Base-by-base conservation (phyloP, 2,797 vertebrate genomes). In the Pangasius mekongensis region DNA sequence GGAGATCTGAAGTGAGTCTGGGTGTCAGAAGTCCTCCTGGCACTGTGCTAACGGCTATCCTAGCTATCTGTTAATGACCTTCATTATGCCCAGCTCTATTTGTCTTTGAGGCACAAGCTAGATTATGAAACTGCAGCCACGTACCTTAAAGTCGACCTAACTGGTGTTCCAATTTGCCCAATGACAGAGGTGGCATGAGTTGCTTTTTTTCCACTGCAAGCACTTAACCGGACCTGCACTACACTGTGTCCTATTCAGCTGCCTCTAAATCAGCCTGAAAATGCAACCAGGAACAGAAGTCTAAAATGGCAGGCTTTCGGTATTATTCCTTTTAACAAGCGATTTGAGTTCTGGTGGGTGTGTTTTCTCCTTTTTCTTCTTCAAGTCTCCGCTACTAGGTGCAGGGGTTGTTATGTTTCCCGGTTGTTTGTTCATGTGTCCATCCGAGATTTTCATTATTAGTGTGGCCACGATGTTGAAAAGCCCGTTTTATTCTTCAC, bases 41-140 rank as follows among this genome's bases (percentile, higher is more conserved):
- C 47, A 64, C 92, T 92, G 89, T 87, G 77, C 90, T 94, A 93
- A 93, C 91, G 93, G 91, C 90, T 90, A 91, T 95, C 94, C 94
- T 95, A 13, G 76, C 93, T 95, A 90, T 90, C 93, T 91, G 92
- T 93, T 95, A 95, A 96, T 95, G 91, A 94, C 94, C 92, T 94
- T 95, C 92, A 95, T 95, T 95, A 95, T 94, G 91, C 92, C 90
- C 89, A 93, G 92, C 92, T 93, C 91, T 91, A 91, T 94, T 93
- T 91, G 85, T 91, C 90, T 90, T 89, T 91, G 89, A 92, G 87
- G 87, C 88, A 77, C 36, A 56, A 67, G 16, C 47, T 71, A 43
- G 71, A 89, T 86, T 89, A 85, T 84, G 64, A 58, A 69, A 47
- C 76, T 86, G 92, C 66, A 33, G 89, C 92, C 91, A 93, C 93